Evolutionary conservation across 2,797 vertebrate species (phyloP), one percentile per base, ranked within the genome.

Genomic region (Epinephelus coioides): DNA sequence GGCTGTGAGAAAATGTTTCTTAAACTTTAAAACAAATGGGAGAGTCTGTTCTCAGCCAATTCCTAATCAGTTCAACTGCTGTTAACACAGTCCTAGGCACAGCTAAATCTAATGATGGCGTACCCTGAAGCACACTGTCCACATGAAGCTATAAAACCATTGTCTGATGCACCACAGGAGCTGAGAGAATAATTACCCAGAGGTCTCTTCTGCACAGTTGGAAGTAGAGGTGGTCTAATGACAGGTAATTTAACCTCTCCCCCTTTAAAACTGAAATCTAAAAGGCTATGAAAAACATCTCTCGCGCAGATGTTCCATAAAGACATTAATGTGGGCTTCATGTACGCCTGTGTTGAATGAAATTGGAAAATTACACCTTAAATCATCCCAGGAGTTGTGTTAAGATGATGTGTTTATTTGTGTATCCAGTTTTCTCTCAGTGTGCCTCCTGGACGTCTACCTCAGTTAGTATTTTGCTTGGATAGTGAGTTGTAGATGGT

Each of bases 101-200:
- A 43, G 69, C 68, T 17, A 34, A 59, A 82, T 79, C 57, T 73
- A 76, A 85, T 82, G 70, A 79, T 15, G 56, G 50, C 34, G 19
- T 27, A 43, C 57, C 87, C 70, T 76, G 73, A 66, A 69, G 70
- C 50, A 4, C 44, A 47, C 40, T 51, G 64, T 82, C 61, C 73
- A 79, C 79, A 30, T 50, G 69, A 70, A 75, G 62, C 67, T 30
- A 49, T 78, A 76, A 76, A 83, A 74, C 9, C 9, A 78, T 57
- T 80, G 82, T 82, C 78, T 81, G 65, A 79, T 70, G 60, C 65
- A n/a, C 83, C 15, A 47, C 57, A 12, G 76, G 75, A 70, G 56
- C 60, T 40, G 72, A 67, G 63, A 83, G 77, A 89, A 84, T 88
- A 84, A 90, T 88, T 86, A 84, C 64, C 38, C 51, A 69, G 47